Conservation (phyloP, 2,888 invertebrate species). For the Urechis unicinctus region DNA sequence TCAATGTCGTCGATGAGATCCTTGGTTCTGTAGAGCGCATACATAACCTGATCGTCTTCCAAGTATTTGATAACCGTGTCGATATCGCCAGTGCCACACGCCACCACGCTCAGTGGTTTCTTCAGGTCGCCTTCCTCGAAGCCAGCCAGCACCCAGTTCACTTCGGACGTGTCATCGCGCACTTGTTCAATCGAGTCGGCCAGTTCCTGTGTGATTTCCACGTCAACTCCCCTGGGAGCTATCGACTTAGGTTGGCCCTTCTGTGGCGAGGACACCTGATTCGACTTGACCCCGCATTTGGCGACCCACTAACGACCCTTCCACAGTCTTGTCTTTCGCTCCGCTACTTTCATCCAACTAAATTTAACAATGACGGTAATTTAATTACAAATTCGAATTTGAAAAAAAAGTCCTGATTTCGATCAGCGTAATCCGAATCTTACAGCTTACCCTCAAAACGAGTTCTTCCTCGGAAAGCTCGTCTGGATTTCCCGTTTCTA, state of each 20-base stretch:
- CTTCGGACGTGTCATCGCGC: constrained; percentile 25
- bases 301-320: constrained; percentile 19
- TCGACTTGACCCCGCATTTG: constrained; percentile 27
- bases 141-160: constrained; percentile 32
- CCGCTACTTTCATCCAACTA: constrained; percentile 42
- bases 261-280: not conserved
- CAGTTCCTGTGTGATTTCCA: constrained; percentile 21
- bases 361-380: too few species aligned
- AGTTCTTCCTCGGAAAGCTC: constrained; percentile 37
- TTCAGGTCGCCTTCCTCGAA: constrained; percentile 27
- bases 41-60: constrained; percentile 34
- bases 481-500: constrained; percentile 37
- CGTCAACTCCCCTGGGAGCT: constrained; percentile 28
- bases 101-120: constrained; percentile 27
- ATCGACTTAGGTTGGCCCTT: constrained; percentile 21
- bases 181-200: constrained; percentile 29
- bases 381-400: too few species aligned
- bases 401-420: not conserved
- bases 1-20: constrained; percentile 40
- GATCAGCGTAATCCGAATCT: not conserved
- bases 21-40: constrained; percentile 36
- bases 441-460: constrained; percentile 2
- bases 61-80: constrained; percentile 28
- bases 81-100: constrained; percentile 32
- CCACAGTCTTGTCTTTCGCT: constrained; percentile 40